Conservation (phyloP, 1,140 invertebrate species). For the Diachasma alloeum region DNA sequence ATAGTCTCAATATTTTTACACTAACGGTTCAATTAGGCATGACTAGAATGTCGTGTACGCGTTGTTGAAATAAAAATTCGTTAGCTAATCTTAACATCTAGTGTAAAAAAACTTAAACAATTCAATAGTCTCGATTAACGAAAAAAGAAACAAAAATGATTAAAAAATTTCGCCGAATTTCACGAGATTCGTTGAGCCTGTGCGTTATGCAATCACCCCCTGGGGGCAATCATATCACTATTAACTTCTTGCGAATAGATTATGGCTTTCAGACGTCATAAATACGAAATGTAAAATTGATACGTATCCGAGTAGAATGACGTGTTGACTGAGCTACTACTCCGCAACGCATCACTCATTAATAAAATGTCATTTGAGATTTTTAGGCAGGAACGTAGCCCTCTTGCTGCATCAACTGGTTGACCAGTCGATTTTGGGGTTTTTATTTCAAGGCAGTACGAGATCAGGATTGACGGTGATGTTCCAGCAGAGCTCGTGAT, state of each 20-base stretch:
- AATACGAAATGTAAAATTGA: neutral
- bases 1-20: neutral
- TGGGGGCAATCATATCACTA: neutral
- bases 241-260: neutral
- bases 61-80: neutral
- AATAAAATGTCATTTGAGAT: neutral
- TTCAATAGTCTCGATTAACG: neutral
- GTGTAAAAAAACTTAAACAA: neutral
- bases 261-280: neutral
- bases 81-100: neutral
- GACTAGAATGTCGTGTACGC: neutral
- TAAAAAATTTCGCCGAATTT: neutral
- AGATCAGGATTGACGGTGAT: conserved; percentile 64
- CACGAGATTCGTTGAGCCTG: neutral
- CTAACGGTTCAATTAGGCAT: neutral
- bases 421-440: neutral
- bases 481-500: conserved; percentile 70
- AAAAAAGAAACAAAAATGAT: neutral
- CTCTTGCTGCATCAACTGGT: neutral
- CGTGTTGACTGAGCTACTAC: too few relatives aligned
- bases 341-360: too few relatives aligned
- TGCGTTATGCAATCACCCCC: neutral
- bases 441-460: conserved; percentile 42
- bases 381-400: neutral
- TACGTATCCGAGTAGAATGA: neutral